Base-by-base conservation (phyloP, 2,113 vertebrate genomes). In the Mus pahari region DNA sequence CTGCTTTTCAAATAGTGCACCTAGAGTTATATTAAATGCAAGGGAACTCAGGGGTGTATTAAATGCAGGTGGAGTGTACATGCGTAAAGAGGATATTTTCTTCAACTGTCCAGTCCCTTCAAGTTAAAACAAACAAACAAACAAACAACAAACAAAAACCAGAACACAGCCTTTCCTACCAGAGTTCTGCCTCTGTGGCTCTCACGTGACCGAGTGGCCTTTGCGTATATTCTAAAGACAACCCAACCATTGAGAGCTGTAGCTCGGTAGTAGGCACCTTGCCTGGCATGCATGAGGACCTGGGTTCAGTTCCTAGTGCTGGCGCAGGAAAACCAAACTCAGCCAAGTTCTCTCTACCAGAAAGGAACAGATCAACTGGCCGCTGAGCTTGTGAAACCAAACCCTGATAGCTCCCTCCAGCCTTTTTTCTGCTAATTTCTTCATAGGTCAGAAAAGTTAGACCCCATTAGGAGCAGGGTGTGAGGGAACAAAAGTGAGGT, bases 1-100 rank as follows among this genome's bases (percentile, higher is more conserved):
- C 88, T 82, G n/a, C 71, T 88, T 95, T 96, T 90, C 82, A 68
- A 53, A 94, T 86, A n/a, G 86, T 64, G 86, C n/a, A 84, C 68
- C 94, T 88, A 58, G 22, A 48, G 55, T 96, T 42, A 58, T n/a
- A 53, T 88, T 83, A 77, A 96, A 92, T 94, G 74, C 60, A 13
- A 33, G n/a, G 81, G 45, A 87, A 82, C 60, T 91, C 86, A 48
- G 24, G 50, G 62, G 96, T 39, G 42, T 45, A 58, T 89, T 83
- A 71, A 96, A 87, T 94, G 73, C 70, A 55, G 33, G 36, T 60
- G 92, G 90, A 73, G 7, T 1, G 94, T 83, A 7, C n/a, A 64
- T 79, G 93, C 39, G 78, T 96, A 83, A 90, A 97, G 95, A 89
- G 77, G 90, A 60, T 93, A 82, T 89, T 89, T 74, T 95, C 95